phyloP scores from a whole-genome alignment of 2,888 invertebrate species.

The Fragum fragum region DNA sequence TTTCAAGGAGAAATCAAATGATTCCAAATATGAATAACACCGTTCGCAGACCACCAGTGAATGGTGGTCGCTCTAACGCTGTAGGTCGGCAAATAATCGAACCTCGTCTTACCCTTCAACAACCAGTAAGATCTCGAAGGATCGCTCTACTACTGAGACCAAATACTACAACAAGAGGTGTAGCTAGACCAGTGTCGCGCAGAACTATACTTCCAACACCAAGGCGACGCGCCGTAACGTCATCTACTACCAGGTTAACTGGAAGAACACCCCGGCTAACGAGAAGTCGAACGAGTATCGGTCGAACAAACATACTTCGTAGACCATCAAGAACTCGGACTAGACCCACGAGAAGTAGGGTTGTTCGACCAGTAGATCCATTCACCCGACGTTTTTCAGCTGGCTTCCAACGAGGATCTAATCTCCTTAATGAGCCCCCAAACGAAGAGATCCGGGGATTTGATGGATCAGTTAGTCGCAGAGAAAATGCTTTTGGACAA shows the following conservation, averaged over 20 bases:
- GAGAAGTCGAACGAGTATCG: neutral
- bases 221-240: neutral
- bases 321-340: neutral
- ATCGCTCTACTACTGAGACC: conserved; percentile 5
- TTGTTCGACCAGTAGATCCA: conserved; percentile 43
- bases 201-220: neutral
- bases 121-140: conserved; percentile 10
- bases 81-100: neutral
- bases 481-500: neutral
- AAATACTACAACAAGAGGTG: neutral
- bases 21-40: neutral
- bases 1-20: neutral
- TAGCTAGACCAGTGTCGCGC: neutral
- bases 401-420: conserved; percentile 53
- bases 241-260: neutral
- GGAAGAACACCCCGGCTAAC: neutral
- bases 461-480: neutral
- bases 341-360: neutral
- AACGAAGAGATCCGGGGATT: conserved; percentile 30
- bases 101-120: conserved; percentile 16
- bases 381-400: conserved; percentile 59
- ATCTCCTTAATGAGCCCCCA: conserved; percentile 54
- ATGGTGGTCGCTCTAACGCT: neutral
- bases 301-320: neutral
- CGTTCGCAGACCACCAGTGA: neutral